Conservation (phyloP, 2,888 invertebrate species). For the Apodemia hepburni region DNA sequence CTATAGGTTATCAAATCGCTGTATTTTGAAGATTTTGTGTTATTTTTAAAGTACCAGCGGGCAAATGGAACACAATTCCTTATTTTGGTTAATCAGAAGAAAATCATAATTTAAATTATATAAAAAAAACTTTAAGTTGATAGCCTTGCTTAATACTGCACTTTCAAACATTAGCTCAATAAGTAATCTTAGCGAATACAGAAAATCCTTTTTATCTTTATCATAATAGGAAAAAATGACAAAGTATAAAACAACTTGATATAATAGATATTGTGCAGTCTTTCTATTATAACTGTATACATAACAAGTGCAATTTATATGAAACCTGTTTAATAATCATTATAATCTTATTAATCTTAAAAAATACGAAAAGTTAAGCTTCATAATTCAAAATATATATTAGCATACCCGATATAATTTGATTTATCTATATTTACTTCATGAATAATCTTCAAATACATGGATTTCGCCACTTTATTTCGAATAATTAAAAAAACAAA, state of each 20-base stretch:
- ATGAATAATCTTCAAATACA: no score
- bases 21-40: no score
- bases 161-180: background rate
- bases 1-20: no score
- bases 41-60: no score
- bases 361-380: background rate
- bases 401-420: no score
- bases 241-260: background rate
- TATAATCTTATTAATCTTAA: no score
- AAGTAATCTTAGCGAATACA: background rate
- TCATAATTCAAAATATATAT: background rate
- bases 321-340: background rate
- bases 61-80: no score
- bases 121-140: background rate
- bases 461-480: no score
- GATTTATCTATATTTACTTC: no score
- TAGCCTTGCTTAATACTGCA: background rate
- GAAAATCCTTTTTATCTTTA: background rate
- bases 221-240: background rate
- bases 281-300: background rate
- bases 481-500: no score
- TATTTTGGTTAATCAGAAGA: no score
- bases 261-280: background rate
- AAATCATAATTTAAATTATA: no score
- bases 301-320: background rate